A percentile compares a stretch with the other conserved stretches of the same genome.
Conservation (phyloP, 2,797 vertebrate genomes). For the Falco columbarius region DNA sequence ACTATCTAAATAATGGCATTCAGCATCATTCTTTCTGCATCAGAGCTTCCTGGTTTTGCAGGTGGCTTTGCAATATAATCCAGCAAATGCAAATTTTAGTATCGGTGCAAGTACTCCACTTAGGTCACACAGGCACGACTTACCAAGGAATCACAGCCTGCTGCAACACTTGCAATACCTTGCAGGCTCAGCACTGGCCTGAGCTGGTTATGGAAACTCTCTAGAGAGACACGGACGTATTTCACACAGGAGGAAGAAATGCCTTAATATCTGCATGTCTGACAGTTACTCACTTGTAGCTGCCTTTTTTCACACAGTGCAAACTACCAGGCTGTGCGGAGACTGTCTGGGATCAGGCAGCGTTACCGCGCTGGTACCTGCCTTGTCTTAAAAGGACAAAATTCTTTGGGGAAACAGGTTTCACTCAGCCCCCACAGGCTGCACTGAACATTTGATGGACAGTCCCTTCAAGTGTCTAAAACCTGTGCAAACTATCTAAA, state of each 20-base stretch:
- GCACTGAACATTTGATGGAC: neutral
- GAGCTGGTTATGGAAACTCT: neutral
- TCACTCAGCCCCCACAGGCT: neutral
- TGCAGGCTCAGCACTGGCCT: neutral
- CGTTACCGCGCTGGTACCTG: rapidly evolving
- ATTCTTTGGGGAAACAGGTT: neutral
- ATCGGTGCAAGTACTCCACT: neutral
- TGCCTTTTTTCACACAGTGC: neutral
- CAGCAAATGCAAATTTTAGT: constrained; percentile 51
- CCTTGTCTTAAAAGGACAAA: neutral
- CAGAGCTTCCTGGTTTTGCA: constrained; percentile 66
- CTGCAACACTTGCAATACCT: constrained; percentile 3
- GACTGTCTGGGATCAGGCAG: neutral
- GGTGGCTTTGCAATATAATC: constrained; percentile 58
- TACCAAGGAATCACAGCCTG: neutral
- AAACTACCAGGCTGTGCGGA: neutral
- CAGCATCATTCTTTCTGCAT: neutral
- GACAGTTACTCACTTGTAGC: neutral
- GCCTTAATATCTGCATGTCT: neutral
- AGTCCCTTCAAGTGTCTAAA: neutral
- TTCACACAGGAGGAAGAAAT: neutral
- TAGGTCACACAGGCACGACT: neutral
- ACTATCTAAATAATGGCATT: constrained; percentile 28
- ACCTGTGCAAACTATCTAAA: neutral
- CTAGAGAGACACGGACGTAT: neutral